These are phyloP conservation scores for Chalcis sispes DNA, from an alignment of 2,888 invertebrate species.

Conservation along the genomic window DNA sequence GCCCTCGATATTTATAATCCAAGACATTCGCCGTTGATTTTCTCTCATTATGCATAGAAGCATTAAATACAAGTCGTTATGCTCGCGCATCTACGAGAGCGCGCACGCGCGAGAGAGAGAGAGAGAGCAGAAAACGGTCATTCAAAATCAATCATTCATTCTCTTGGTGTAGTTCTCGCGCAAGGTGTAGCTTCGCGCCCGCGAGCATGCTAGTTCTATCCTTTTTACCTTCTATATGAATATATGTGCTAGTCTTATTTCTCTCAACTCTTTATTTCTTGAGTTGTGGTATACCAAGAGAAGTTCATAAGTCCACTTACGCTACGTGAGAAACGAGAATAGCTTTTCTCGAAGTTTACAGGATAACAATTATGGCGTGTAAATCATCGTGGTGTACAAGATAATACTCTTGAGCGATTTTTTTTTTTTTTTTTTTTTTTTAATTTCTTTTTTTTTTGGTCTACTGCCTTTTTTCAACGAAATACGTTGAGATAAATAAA, in stretches of 20 bases:
- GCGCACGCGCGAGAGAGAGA: neutral
- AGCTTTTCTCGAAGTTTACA: conserved; percentile 7
- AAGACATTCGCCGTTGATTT: too few species aligned
- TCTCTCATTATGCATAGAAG: too few species aligned
- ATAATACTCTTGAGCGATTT: conserved; percentile 11
- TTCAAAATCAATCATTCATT: conserved; percentile 62
- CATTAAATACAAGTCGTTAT: too few species aligned
- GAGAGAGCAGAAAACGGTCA: conserved; percentile 43
- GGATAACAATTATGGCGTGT: conserved; percentile 49
- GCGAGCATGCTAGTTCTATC: neutral
- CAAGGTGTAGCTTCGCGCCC: conserved; percentile 20
- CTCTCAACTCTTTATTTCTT: too few species aligned
- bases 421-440: neutral
- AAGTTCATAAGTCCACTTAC: too few species aligned
- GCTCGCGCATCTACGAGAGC: conserved; percentile 33
- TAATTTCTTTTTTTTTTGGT: too few species aligned
- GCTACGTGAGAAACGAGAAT: conserved; percentile 31
- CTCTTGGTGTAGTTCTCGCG: neutral
- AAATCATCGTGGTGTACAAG: conserved; percentile 30
- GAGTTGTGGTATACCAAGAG: too few species aligned
- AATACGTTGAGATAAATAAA: too few species aligned
- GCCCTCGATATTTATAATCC: too few species aligned
- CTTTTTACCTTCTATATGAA: neutral
- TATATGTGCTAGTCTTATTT: neutral
- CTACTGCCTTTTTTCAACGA: too few species aligned